Evolutionary conservation across 2,888 invertebrate genomes (phyloP).

Genomic region (Podabrus alpinus): DNA sequence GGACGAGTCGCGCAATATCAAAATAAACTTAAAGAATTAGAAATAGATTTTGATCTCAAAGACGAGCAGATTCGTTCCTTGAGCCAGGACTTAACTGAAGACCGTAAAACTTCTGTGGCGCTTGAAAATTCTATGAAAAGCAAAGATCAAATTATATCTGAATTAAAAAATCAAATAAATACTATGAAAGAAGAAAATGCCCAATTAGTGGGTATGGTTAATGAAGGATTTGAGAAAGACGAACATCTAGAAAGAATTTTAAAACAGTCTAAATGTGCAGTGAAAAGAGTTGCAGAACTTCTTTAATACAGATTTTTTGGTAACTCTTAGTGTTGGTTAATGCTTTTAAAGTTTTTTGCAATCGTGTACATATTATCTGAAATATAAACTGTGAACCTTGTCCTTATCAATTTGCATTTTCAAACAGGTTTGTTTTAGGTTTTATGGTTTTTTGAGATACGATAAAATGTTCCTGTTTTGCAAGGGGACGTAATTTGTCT

Average conservation of each 20-base stretch:
- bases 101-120: neutral
- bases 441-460: too few species aligned
- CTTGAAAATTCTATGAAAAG: neutral
- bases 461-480: too few species aligned
- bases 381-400: neutral
- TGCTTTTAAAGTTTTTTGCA: neutral
- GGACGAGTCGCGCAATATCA: constrained; percentile 15
- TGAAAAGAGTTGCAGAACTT: constrained; percentile 43
- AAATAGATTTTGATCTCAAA: neutral
- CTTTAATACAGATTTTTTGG: neutral
- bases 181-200: neutral
- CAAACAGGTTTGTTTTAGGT: too few species aligned
- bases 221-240: constrained; percentile 31
- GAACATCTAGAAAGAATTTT: constrained; percentile 45
- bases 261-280: constrained; percentile 46
- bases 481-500: too few species aligned
- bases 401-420: neutral
- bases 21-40: neutral
- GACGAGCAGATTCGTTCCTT: neutral
- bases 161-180: neutral
- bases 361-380: neutral
- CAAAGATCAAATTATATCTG: neutral
- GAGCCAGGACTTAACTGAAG: neutral
- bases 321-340: neutral
- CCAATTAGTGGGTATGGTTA: neutral